phyloP scores from a whole-genome alignment of 2,888 invertebrate species.

The Boloria selene region DNA sequence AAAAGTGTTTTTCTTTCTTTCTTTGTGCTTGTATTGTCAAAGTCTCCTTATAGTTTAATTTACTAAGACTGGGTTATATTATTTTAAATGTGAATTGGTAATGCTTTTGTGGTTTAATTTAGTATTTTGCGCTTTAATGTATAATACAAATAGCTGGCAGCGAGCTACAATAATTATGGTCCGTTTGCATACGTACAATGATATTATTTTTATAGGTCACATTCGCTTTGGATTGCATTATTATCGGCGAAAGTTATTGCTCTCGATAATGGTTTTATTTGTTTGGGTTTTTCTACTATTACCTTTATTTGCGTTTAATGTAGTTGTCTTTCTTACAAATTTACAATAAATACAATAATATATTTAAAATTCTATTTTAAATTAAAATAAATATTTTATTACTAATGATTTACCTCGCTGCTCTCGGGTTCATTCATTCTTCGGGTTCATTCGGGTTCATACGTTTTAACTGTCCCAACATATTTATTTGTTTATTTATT shows the following conservation, averaged over 20 bases:
- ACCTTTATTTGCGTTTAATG: neutral
- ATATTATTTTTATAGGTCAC: slow-evolving; percentile 29
- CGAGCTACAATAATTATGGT: slow-evolving; percentile 23
- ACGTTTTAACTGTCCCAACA: no score
- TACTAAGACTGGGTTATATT: no score
- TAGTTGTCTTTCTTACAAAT: neutral
- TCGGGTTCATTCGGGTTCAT: no score
- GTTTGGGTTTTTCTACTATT: neutral
- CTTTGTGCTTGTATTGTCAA: no score
- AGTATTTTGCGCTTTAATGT: slow-evolving; percentile 17
- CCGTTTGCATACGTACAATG: slow-evolving; percentile 23
- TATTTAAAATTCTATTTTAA: no score
- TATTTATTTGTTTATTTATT: no score
- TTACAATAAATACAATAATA: no score
- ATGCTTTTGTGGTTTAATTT: slow-evolving; percentile 8
- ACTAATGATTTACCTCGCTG: no score
- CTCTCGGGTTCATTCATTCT: no score
- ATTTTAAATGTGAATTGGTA: neutral
- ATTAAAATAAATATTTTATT: no score
- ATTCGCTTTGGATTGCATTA: slow-evolving; percentile 24
- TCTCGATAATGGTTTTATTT: slow-evolving; percentile 21
- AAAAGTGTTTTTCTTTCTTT: no score
- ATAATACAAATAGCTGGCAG: slow-evolving; percentile 16
- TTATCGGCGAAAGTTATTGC: slow-evolving; percentile 29
- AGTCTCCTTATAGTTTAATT: neutral